Evolutionary conservation across 2,113 vertebrate species (phyloP).

Genomic region (Ochotona princeps): DNA sequence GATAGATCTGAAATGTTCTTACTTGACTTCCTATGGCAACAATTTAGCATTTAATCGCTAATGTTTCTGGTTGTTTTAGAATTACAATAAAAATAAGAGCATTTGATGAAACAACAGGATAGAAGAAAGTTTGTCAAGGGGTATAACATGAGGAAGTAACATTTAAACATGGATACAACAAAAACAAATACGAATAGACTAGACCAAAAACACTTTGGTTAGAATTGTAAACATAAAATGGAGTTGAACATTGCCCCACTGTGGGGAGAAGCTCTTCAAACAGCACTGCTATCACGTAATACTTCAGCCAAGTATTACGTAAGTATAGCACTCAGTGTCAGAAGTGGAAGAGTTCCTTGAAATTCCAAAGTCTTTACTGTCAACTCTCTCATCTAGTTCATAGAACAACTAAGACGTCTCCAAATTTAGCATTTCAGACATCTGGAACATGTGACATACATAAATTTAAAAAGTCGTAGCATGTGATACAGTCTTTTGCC

Average conservation of each 20-base stretch:
- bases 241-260: not conserved
- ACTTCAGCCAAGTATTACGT: slow-evolving; percentile 43
- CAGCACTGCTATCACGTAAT: not conserved
- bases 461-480: slow-evolving; percentile 68
- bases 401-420: slow-evolving; percentile 71
- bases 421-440: slow-evolving; percentile 69
- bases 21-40: slow-evolving; percentile 80
- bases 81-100: slow-evolving; percentile 82
- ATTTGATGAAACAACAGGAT: slow-evolving; percentile 67
- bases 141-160: slow-evolving; percentile 27
- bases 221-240: not conserved
- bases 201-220: not conserved
- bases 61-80: slow-evolving; percentile 86
- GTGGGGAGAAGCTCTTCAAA: not conserved
- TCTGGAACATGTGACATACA: slow-evolving; percentile 60
- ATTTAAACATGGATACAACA: not conserved
- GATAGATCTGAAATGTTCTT: slow-evolving; percentile 88
- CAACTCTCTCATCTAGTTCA: slow-evolving; percentile 53
- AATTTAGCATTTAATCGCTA: slow-evolving; percentile 86
- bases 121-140: slow-evolving; percentile 70
- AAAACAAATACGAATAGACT: not conserved
- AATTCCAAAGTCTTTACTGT: slow-evolving; percentile 45
- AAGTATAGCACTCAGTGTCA: slow-evolving; percentile 49
- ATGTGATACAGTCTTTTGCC: slow-evolving; percentile 42
- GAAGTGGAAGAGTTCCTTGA: slow-evolving; percentile 61